Percentiles rank a stretch among this genome's conserved stretches.
Evolutionary conservation across 2,888 invertebrate species (phyloP).

Genomic region (Notodonta ziczac): DNA sequence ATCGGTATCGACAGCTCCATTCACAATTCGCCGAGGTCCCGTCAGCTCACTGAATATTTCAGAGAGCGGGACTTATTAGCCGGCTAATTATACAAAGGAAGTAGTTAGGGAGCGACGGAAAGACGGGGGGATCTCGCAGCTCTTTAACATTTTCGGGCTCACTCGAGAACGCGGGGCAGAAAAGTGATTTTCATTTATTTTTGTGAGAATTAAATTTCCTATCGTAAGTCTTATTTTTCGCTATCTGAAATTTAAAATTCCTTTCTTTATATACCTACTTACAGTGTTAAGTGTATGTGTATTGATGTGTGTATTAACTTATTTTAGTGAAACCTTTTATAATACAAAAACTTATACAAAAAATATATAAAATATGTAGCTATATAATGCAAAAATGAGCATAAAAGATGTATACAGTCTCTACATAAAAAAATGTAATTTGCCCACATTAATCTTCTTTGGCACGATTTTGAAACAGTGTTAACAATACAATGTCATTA

Average conservation of each 20-base stretch:
- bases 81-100: constrained; percentile 79
- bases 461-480: constrained; percentile 10
- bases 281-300: too few relatives aligned
- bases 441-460: neutral
- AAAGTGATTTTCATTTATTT: neutral
- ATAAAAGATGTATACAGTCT: neutral
- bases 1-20: constrained; percentile 71
- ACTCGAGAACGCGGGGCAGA: constrained; percentile 5
- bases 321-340: too few relatives aligned
- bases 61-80: constrained; percentile 74
- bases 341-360: too few relatives aligned
- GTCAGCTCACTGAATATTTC: constrained; percentile 67
- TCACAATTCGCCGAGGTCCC: constrained; percentile 46
- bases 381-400: too few relatives aligned
- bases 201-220: neutral
- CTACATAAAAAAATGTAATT: neutral
- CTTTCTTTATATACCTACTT: too few relatives aligned
- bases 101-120: constrained; percentile 58
- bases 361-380: too few relatives aligned
- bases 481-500: constrained; percentile 11
- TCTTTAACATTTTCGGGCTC: constrained; percentile 22
- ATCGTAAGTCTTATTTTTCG: too few relatives aligned
- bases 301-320: too few relatives aligned
- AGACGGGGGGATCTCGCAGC: constrained; percentile 37
- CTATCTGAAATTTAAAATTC: too few relatives aligned